phyloP scores from a whole-genome alignment of 1,140 invertebrate species.

The Anthonomus grandis region DNA sequence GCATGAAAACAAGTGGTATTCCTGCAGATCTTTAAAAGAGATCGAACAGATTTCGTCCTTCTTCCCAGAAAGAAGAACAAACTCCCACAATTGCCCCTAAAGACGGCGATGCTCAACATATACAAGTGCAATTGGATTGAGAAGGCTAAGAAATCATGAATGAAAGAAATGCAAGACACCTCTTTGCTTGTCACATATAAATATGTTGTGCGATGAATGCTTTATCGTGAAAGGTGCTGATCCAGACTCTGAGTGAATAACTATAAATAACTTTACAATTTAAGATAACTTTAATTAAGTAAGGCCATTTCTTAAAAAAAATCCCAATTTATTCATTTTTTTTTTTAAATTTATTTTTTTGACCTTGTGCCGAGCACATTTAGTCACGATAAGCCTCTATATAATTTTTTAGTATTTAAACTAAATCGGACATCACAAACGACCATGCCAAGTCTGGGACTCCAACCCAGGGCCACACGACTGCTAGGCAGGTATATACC shows the following conservation, averaged over 20 bases:
- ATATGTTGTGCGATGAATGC: constrained; percentile 1
- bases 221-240: background rate
- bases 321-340: no score
- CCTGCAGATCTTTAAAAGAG: constrained; percentile 12
- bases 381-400: no score
- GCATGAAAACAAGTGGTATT: constrained; percentile 13
- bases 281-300: constrained; percentile 2
- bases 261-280: constrained; percentile 8
- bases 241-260: constrained; percentile 1
- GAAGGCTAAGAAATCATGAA: constrained; percentile 9
- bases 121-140: constrained; percentile 9
- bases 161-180: constrained; percentile 11
- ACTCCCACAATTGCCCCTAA: constrained; percentile 3
- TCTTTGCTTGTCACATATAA: constrained; percentile 1
- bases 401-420: no score
- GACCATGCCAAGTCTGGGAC: no score
- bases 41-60: constrained; percentile 13
- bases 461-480: no score
- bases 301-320: background rate
- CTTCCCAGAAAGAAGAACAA: constrained; percentile 8
- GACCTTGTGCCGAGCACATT: no score
- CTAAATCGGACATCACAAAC: no score
- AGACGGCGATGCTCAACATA: constrained; percentile 9
- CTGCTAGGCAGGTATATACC: no score
- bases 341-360: no score